phyloP scores from a whole-genome alignment of 2,113 vertebrate species.

The Alethe diademata region DNA sequence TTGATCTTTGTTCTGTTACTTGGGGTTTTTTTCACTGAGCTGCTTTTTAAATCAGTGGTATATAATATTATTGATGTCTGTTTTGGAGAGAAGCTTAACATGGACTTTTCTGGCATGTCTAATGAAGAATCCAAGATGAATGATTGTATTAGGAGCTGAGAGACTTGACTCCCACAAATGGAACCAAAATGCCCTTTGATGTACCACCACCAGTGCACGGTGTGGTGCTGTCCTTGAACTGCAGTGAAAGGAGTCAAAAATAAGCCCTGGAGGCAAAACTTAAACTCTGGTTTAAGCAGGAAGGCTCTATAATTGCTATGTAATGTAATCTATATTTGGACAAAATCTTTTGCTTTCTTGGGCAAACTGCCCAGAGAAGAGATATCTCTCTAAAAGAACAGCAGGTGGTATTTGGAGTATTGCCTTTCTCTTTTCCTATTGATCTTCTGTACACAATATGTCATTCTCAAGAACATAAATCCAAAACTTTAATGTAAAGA shows the following conservation, averaged over 20 bases:
- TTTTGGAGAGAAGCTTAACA: background rate
- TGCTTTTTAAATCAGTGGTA: background rate
- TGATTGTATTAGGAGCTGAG: background rate
- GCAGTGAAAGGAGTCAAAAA: background rate
- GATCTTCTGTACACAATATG: background rate
- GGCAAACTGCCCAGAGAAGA: background rate
- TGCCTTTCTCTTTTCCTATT: background rate
- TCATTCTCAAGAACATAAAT: background rate
- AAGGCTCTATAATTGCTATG: background rate
- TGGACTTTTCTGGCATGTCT: background rate
- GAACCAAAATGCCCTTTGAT: background rate
- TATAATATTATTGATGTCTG: background rate
- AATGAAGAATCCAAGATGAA: background rate
- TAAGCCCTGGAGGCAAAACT: background rate
- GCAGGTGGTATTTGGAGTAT: background rate
- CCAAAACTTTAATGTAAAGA: background rate
- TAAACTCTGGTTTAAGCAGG: background rate
- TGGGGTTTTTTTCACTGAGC: background rate
- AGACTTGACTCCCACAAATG: background rate
- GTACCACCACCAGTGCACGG: too few relatives aligned
- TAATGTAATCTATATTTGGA: background rate
- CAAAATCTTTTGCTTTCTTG: background rate
- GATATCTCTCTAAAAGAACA: background rate
- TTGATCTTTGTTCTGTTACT: background rate
- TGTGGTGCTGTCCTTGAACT: background rate